These are phyloP conservation scores for Lepilemur ruficaudatus DNA, from an alignment of 2,797 vertebrate genomes.

Conservation along the genomic window DNA sequence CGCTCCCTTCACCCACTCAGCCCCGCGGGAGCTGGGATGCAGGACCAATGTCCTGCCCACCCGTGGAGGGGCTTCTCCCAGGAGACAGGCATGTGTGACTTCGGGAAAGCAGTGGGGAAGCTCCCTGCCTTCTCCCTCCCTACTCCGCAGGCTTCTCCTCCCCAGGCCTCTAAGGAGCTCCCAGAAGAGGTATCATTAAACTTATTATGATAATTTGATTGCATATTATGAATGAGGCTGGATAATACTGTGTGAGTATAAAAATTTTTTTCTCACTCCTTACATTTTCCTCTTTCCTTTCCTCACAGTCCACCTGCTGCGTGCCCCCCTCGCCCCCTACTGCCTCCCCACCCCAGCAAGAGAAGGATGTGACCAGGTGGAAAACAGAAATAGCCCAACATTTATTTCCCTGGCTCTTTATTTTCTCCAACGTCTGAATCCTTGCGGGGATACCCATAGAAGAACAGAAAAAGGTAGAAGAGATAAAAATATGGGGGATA, in stretches of 20 bases:
- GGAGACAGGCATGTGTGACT: not conserved
- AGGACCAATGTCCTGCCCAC: not conserved
- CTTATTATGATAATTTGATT: not conserved
- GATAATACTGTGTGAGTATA: no score
- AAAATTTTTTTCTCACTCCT: not conserved
- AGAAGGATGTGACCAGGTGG: not conserved
- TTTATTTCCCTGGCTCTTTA: not conserved
- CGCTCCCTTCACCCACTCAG: not conserved
- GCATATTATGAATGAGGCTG: not conserved
- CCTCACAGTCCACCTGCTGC: no score
- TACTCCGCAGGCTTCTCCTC: not conserved
- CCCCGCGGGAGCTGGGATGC: not conserved
- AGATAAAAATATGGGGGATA: not conserved
- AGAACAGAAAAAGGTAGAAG: not conserved
- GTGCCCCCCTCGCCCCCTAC: fast-evolving
- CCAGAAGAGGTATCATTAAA: not conserved
- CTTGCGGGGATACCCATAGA: not conserved
- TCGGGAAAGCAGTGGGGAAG: not conserved
- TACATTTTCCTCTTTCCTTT: not conserved
- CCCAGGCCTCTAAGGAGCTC: not conserved
- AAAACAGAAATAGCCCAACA: not conserved
- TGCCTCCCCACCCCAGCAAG: not conserved
- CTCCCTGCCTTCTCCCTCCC: fast-evolving
- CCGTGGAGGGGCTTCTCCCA: not conserved
- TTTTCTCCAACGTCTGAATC: not conserved